Evolutionary conservation across 2,113 vertebrate genomes (phyloP), one percentile per base, ranked within the genome.

Genomic region (Genyomyrus donnyi): DNA sequence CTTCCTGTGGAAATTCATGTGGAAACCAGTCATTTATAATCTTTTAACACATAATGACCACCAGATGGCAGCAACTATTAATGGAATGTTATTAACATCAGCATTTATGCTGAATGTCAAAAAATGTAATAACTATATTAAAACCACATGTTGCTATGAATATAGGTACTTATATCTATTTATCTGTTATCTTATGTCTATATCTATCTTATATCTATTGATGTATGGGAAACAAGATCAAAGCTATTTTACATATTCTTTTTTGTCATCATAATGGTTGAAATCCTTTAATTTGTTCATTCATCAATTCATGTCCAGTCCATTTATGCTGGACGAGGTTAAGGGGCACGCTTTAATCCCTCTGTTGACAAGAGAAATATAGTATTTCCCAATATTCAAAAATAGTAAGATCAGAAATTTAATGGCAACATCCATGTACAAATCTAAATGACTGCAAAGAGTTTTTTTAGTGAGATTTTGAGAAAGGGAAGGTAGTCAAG

Each of bases 51-150:
- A 70, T 5, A 31, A 13, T 70, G 27, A 70, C 74, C 74, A 80
- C 74, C 4, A 80, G 74, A 80, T 80, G 74, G 74, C 74, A 80
- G 74, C 74, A 80, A 80, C 5, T 80, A 80, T 80, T 80, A 70
- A 70, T 70, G 27, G 62, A 70, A 70, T 70, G 15, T 35, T 15
- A 80, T 42, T 39, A 21, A 80, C 35, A 15, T 35, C 35, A 35
- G 27, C 11, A 11, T 74, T 35, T 15, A 62, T 62, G 56, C 56
- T 24, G 56, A 58, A 58, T 62, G 6, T 62, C 21, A n/a, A 62
- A 7, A 56, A 56, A 56, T 7, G 19, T 56, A 7, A 21, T 6
- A 56, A 56, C 19, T 56, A 7, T 56, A 56, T 7, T 56, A 56
- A 56, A 21, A 56, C 19, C 53, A 56, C 53, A 56, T 56, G 53